These are phyloP conservation scores for Sericinus montela DNA, from an alignment of 2,888 invertebrate species.

Conservation along the genomic window DNA sequence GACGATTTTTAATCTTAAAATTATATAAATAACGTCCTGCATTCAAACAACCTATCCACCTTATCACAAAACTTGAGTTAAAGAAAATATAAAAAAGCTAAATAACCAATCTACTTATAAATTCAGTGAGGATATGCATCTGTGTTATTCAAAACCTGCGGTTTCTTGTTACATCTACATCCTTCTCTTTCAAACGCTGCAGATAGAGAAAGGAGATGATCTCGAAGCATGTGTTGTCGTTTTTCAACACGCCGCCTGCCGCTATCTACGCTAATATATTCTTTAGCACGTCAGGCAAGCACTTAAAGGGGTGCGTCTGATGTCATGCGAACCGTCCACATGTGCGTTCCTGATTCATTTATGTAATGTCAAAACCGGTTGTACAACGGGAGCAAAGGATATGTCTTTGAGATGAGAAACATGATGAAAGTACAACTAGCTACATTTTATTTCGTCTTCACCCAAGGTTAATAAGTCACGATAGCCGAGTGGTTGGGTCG, in stretches of 20 bases:
- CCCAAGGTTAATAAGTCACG: too few species aligned
- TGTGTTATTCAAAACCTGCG: slow-evolving; percentile 10
- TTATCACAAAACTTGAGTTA: not conserved
- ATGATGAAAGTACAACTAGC: too few species aligned
- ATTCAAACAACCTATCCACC: too few species aligned
- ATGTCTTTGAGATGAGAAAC: too few species aligned
- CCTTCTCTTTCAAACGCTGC: not conserved
- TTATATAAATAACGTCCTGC: too few species aligned
- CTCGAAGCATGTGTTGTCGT: slow-evolving; percentile 5
- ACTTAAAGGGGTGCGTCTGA: slow-evolving; percentile 48
- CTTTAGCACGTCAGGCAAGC: slow-evolving; percentile 49
- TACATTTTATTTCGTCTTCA: too few species aligned
- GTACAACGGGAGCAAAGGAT: slow-evolving; percentile 26
- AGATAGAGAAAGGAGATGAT: slow-evolving; percentile 1
- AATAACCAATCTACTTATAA: slow-evolving; percentile 3
- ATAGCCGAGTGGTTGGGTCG: too few species aligned
- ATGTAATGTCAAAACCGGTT: slow-evolving; percentile 25
- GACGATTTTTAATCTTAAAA: too few species aligned
- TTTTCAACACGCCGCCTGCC: slow-evolving; percentile 9
- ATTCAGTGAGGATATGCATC: slow-evolving; percentile 3
- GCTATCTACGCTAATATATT: slow-evolving; percentile 51
- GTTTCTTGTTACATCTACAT: slow-evolving; percentile 1
- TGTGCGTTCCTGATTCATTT: slow-evolving; percentile 45
- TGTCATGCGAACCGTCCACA: slow-evolving; percentile 46
- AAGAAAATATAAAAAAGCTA: not conserved